Percentiles rank a stretch among this genome's conserved stretches.
Conservation (phyloP, 2,113 vertebrate species). For the Erpornis zantholeuca region DNA sequence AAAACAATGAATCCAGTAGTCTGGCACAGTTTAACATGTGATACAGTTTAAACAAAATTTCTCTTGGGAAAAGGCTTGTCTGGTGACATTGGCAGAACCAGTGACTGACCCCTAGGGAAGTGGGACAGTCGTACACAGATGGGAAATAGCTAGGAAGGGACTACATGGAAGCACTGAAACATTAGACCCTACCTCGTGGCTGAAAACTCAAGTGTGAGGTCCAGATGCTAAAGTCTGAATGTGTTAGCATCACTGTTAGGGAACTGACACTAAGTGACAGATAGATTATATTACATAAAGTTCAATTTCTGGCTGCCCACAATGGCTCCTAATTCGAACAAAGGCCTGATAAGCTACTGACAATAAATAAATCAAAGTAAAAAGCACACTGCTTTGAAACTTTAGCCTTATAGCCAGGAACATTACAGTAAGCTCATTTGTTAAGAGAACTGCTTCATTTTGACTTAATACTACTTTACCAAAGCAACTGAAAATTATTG, state of each 20-base stretch:
- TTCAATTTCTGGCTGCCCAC: slow-evolving; percentile 28
- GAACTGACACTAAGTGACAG: slow-evolving; percentile 51
- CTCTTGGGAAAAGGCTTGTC: slow-evolving; percentile 51
- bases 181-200: slow-evolving; percentile 8
- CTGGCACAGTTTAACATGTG: not conserved
- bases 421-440: not conserved
- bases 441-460: not conserved
- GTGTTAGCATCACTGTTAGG: slow-evolving; percentile 44
- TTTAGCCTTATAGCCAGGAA: not conserved
- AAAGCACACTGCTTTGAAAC: slow-evolving; percentile 36
- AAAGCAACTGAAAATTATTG: slow-evolving; percentile 18
- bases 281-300: slow-evolving; percentile 31
- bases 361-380: slow-evolving; percentile 55
- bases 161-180: slow-evolving; percentile 41
- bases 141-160: slow-evolving; percentile 65
- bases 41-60: not conserved
- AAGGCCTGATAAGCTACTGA: slow-evolving; percentile 9
- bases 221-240: slow-evolving; percentile 60
- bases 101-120: slow-evolving; percentile 50
- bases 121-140: slow-evolving; percentile 67
- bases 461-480: not conserved
- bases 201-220: slow-evolving; percentile 36
- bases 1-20: not conserved
- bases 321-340: slow-evolving; percentile 32
- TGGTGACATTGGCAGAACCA: slow-evolving; percentile 40